phyloP scores from a whole-genome alignment of 2,888 invertebrate species.

The Diaphora mendica region DNA sequence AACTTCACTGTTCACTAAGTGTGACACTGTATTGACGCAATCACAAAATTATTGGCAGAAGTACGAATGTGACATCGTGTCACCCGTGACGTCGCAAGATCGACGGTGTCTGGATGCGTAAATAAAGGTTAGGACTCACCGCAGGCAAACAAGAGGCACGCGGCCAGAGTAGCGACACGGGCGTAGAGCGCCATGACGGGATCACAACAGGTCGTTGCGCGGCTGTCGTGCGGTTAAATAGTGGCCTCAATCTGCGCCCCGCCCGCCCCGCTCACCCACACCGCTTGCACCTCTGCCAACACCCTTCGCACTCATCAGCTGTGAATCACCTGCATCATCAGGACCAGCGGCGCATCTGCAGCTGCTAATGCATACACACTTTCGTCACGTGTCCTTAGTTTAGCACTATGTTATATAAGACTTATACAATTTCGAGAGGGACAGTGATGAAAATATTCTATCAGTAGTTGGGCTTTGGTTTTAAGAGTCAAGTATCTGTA shows the following conservation, averaged over 20 bases:
- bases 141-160: constrained; percentile 85
- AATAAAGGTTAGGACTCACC: constrained; percentile 86
- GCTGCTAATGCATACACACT: constrained; percentile 17
- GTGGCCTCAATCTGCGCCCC: constrained; percentile 86
- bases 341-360: constrained; percentile 49
- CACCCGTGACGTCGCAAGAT: constrained; percentile 83
- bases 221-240: constrained; percentile 85
- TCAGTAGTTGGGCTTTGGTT: neutral
- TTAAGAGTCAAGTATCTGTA: neutral
- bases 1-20: constrained; percentile 82
- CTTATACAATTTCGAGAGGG: constrained; percentile 16
- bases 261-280: constrained; percentile 85
- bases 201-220: constrained; percentile 87
- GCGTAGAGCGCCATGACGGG: constrained; percentile 87
- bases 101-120: constrained; percentile 77
- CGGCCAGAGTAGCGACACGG: constrained; percentile 86
- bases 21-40: constrained; percentile 74
- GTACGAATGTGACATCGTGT: constrained; percentile 69
- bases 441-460: neutral
- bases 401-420: constrained; percentile 37
- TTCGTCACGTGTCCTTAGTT: constrained; percentile 28
- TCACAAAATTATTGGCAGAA: constrained; percentile 71
- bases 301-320: constrained; percentile 82
- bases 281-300: constrained; percentile 80
- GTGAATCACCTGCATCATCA: constrained; percentile 75